phyloP scores from a whole-genome alignment of 2,797 vertebrate species.

The Microhierax caerulescens region DNA sequence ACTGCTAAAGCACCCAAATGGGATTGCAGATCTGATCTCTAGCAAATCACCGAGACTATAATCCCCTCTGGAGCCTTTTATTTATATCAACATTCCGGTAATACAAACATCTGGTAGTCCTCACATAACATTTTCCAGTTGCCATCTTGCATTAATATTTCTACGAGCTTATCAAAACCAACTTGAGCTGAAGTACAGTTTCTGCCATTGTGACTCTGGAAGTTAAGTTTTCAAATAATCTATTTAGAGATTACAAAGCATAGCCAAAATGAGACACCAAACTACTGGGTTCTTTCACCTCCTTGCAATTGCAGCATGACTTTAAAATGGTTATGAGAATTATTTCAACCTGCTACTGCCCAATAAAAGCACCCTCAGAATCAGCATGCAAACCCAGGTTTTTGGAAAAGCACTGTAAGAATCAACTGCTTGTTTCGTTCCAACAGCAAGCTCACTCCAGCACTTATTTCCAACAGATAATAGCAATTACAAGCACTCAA shows the following conservation, averaged over 20 bases:
- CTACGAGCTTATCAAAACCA: background rate
- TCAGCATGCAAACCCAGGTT: background rate
- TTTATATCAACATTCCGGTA: background rate
- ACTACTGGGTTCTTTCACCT: background rate
- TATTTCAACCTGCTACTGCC: background rate
- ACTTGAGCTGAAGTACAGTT: background rate
- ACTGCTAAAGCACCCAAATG: background rate
- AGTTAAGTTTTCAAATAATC: background rate
- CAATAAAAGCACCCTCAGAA: background rate
- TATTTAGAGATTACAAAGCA: fast-evolving
- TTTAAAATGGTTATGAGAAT: background rate
- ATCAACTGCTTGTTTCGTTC: background rate
- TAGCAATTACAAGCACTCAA: background rate
- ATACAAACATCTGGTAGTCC: background rate
- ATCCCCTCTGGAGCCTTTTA: background rate
- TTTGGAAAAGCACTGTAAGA: background rate
- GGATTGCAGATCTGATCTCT: background rate
- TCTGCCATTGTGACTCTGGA: background rate
- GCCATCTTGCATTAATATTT: background rate
- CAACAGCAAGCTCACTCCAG: background rate
- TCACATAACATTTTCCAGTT: background rate
- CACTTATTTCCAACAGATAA: background rate
- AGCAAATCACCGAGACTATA: background rate
- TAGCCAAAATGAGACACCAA: background rate
- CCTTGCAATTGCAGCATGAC: background rate